Evolutionary conservation across 2,113 vertebrate genomes (phyloP).

Genomic region (Ptilonorhynchus violaceus): DNA sequence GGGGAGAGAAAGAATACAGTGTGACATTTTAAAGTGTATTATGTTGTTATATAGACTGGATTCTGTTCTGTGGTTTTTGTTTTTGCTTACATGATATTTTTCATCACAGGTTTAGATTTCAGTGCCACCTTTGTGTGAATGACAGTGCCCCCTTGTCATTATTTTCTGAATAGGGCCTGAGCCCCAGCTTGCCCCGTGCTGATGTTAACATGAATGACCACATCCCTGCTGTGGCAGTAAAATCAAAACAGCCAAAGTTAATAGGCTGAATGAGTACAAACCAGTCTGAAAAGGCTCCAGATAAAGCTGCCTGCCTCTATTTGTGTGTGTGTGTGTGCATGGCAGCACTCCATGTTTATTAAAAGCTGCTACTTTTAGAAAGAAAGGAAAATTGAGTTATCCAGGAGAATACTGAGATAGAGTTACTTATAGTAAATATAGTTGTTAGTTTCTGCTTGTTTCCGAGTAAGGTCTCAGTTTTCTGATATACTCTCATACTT

Average conservation of each 20-base stretch:
- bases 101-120: background rate
- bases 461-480: background rate
- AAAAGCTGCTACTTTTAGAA: background rate
- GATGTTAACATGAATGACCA: constrained; percentile 24
- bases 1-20: fast-evolving
- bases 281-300: background rate
- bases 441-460: background rate
- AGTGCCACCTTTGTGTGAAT: background rate
- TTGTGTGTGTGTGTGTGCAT: background rate
- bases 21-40: background rate
- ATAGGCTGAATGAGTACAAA: background rate
- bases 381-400: background rate
- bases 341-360: background rate
- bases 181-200: background rate
- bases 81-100: background rate
- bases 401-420: background rate
- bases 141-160: background rate
- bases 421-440: background rate
- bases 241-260: background rate
- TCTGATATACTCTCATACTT: background rate
- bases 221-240: background rate
- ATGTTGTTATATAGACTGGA: background rate
- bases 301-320: background rate
- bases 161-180: background rate
- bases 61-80: background rate